A percentile compares a stretch with the other conserved stretches of the same genome.
phyloP scores from a whole-genome alignment of 2,888 invertebrate species.

The Caenorhabditis sp. region DNA sequence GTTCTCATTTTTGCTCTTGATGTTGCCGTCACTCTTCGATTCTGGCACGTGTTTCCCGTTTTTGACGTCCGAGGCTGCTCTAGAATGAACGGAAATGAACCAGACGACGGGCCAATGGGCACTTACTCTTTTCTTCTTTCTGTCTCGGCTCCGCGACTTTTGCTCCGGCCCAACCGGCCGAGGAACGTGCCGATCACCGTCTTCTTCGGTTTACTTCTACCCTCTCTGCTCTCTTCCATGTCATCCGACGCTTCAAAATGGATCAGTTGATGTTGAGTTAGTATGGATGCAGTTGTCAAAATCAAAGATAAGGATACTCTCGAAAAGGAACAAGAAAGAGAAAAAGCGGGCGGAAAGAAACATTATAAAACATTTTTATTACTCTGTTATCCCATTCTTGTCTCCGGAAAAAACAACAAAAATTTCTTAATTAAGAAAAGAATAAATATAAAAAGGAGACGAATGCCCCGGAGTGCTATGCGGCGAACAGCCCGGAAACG shows the following conservation, averaged over 20 bases:
- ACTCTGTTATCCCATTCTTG: conserved; percentile 13
- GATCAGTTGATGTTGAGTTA: background rate
- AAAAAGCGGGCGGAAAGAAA: conserved; percentile 6
- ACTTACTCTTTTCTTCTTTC: conserved; percentile 38
- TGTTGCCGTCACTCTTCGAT: conserved; percentile 60
- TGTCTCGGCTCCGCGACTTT: conserved; percentile 44
- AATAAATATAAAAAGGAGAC: conserved; percentile 9
- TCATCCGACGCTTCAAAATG: conserved; percentile 7
- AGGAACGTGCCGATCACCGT: conserved; percentile 54
- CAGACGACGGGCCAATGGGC: background rate
- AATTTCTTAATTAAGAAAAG: no score
- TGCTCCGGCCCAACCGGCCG: conserved; percentile 55
- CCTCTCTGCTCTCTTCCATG: conserved; percentile 50
- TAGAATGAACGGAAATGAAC: conserved; percentile 9
- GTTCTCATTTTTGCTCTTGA: conserved; percentile 9
- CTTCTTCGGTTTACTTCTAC: conserved; percentile 47
- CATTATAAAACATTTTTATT: conserved; percentile 23
- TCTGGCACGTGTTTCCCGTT: conserved; percentile 25
- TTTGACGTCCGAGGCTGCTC: background rate
- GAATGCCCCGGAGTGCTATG: conserved; percentile 14
- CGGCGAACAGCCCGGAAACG: conserved; percentile 4
- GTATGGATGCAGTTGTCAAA: background rate
- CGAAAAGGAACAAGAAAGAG: conserved; percentile 35
- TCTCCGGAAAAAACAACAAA: background rate
- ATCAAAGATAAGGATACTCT: conserved; percentile 32